Conservation (phyloP, 2,888 invertebrate species). For the Unio delphinus region DNA sequence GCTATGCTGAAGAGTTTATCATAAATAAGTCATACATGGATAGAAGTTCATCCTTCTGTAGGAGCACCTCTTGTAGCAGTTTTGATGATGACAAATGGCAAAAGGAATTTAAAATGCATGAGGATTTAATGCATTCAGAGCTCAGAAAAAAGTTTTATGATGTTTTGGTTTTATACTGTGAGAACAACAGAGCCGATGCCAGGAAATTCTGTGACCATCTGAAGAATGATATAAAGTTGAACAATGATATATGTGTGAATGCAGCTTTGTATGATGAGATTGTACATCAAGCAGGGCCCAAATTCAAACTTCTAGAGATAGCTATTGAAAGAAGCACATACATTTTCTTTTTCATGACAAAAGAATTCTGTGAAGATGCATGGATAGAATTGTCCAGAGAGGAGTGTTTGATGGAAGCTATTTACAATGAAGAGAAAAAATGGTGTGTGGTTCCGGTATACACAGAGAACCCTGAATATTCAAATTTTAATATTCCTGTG, state of each 20-base stretch:
- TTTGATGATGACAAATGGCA: too few species aligned
- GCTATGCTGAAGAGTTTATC: too few species aligned
- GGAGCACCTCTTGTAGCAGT: too few species aligned
- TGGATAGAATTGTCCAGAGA: slow-evolving; percentile 56
- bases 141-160: slow-evolving; percentile 46
- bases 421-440: slow-evolving; percentile 43
- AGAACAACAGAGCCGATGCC: slow-evolving; percentile 38
- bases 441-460: slow-evolving; percentile 63
- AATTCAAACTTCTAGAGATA: slow-evolving; percentile 29
- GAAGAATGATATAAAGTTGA: slow-evolving; percentile 23
- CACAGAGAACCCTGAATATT: slow-evolving; percentile 17
- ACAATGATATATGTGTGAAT: slow-evolving; percentile 17
- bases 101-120: not conserved
- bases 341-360: slow-evolving; percentile 53
- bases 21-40: too few species aligned
- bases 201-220: slow-evolving; percentile 39
- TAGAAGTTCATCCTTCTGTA: too few species aligned
- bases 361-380: slow-evolving; percentile 44
- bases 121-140: slow-evolving; percentile 32
- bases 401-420: slow-evolving; percentile 55
- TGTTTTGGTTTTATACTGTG: slow-evolving; percentile 50
- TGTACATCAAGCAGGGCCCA: slow-evolving; percentile 15
- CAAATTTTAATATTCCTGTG: slow-evolving; percentile 43
- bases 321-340: slow-evolving; percentile 54
- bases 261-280: slow-evolving; percentile 48